phyloP scores from a whole-genome alignment of 2,888 invertebrate genomes.

The Oscheius sp. region DNA sequence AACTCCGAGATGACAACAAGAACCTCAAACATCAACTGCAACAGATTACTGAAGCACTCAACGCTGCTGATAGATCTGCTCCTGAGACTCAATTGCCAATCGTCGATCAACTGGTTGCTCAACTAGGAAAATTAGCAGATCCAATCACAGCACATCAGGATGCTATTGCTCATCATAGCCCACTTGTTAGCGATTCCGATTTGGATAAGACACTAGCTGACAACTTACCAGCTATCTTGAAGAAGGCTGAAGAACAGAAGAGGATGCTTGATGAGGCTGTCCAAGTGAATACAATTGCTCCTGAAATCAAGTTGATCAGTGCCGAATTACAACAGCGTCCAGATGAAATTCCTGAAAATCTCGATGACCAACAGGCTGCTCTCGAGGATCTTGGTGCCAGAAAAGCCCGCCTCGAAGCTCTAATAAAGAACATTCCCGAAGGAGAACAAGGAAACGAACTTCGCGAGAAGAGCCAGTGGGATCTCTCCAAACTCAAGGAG shows the following conservation, averaged over 20 bases:
- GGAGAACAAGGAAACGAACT: conserved; percentile 43
- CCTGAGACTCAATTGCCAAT: conserved; percentile 36
- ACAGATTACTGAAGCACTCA: conserved; percentile 7
- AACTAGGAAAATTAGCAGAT: conserved; percentile 33
- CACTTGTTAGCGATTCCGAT: conserved; percentile 35
- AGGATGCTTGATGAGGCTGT: conserved; percentile 36
- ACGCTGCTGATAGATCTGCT: background rate
- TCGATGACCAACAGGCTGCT: conserved; percentile 45
- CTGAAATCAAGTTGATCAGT: conserved; percentile 41
- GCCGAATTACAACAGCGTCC: conserved; percentile 42
- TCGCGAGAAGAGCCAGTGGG: conserved; percentile 48
- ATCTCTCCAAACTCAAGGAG: conserved; percentile 50
- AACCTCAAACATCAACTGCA: conserved; percentile 29
- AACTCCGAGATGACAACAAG: conserved; percentile 28
- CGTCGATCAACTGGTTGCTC: conserved; percentile 36
- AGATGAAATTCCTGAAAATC: conserved; percentile 34
- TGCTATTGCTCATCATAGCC: conserved; percentile 17
- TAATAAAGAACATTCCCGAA: conserved; percentile 40
- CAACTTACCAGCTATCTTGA: background rate
- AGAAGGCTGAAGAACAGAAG: conserved; percentile 32
- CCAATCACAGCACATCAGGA: conserved; percentile 31
- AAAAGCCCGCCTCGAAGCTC: conserved; percentile 43
- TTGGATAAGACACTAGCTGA: conserved; percentile 37
- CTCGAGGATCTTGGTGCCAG: conserved; percentile 46
- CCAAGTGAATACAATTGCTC: conserved; percentile 41